These are phyloP conservation scores for Iguana delicatissima DNA, from an alignment of 2,797 vertebrate species.

Conservation along the genomic window DNA sequence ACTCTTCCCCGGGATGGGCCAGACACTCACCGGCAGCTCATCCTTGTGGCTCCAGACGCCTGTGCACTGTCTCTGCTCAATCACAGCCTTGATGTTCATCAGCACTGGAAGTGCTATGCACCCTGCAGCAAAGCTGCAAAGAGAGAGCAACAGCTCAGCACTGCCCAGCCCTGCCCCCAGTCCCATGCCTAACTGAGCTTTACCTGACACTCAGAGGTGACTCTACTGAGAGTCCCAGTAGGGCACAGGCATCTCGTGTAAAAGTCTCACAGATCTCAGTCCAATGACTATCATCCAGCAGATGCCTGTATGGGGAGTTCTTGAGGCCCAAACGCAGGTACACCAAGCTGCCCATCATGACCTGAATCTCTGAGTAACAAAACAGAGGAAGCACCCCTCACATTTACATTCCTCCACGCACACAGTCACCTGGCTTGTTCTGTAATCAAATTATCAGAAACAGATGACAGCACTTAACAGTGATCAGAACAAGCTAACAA, in stretches of 20 bases:
- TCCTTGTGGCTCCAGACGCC: slow-evolving; percentile 94
- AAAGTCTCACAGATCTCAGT: slow-evolving; percentile 93
- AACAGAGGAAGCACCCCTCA: neutral
- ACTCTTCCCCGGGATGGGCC: neutral
- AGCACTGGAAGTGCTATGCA: slow-evolving; percentile 92
- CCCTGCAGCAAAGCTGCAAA: slow-evolving; percentile 86
- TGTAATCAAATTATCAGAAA: neutral
- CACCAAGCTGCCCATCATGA: slow-evolving; percentile 93
- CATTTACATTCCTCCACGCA: neutral
- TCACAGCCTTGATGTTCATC: slow-evolving; percentile 95
- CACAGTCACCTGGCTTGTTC: neutral
- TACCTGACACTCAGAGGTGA: slow-evolving; percentile 93
- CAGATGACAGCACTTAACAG: neutral
- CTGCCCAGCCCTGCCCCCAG: neutral
- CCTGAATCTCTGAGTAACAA: slow-evolving; percentile 88
- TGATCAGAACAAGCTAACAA: neutral
- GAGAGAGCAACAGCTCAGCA: neutral
- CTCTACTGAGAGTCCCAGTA: slow-evolving; percentile 92
- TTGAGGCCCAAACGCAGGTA: slow-evolving; percentile 91
- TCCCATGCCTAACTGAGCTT: neutral
- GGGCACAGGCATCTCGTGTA: slow-evolving; percentile 89
- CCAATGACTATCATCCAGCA: slow-evolving; percentile 92
- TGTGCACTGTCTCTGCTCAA: slow-evolving; percentile 91
- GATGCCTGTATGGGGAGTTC: slow-evolving; percentile 90
- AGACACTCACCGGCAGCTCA: slow-evolving; percentile 86